Evolutionary conservation across 2,113 vertebrate genomes (phyloP).

Genomic region (Nesogale talazaci): DNA sequence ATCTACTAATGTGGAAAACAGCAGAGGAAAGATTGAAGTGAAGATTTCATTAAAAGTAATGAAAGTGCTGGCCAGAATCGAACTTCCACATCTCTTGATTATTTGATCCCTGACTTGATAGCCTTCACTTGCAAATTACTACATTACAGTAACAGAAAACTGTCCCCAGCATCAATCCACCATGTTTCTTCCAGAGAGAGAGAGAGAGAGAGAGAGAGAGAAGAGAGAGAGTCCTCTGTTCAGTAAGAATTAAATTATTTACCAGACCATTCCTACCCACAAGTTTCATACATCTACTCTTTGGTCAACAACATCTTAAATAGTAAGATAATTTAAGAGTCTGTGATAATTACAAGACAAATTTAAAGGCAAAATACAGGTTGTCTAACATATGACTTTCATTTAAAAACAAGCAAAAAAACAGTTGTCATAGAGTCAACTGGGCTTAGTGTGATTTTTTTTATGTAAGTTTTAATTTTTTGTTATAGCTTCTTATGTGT

Average conservation of each 20-base stretch:
- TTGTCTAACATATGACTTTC: background rate
- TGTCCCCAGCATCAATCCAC: background rate
- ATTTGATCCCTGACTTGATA: constrained; percentile 53
- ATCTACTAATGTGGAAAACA: constrained; percentile 41
- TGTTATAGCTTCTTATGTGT: background rate
- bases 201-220: no score
- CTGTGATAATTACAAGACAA: background rate
- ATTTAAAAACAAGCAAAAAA: background rate
- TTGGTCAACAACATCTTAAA: background rate
- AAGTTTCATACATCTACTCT: background rate
- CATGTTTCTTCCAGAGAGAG: background rate
- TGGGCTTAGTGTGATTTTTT: no score
- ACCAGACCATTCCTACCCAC: background rate
- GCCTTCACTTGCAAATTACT: constrained; percentile 31
- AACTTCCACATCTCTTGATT: constrained; percentile 42
- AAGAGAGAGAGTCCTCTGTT: no score
- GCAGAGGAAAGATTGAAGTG: background rate
- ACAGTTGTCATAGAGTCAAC: background rate
- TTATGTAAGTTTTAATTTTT: background rate
- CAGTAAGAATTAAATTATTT: background rate
- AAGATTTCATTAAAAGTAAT: constrained; percentile 59
- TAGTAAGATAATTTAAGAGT: background rate
- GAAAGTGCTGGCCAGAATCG: constrained; percentile 17
- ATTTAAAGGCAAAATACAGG: background rate
- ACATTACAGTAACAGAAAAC: background rate